A percentile compares a stretch with the other conserved stretches of the same genome.
phyloP scores from a whole-genome alignment of 2,888 invertebrate species.

The Zhengitettix transpicula region DNA sequence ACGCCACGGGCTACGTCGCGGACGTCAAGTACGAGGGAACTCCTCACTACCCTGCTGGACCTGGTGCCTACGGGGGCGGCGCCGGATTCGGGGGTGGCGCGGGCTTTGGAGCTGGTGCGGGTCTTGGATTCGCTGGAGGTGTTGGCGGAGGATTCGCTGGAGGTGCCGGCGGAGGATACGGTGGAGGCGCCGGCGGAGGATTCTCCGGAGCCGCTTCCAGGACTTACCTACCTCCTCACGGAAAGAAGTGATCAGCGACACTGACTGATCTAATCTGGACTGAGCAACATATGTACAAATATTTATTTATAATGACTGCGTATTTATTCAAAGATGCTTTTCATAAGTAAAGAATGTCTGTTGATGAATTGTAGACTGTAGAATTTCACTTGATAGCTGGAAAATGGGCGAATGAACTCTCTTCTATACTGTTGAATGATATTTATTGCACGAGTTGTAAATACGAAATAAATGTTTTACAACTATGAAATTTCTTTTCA shows the following conservation, averaged over 20 bases:
- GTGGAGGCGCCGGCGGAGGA: background rate
- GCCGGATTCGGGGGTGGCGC: background rate
- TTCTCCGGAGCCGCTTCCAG: background rate
- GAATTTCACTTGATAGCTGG: no score
- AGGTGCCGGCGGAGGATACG: background rate
- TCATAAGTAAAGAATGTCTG: no score
- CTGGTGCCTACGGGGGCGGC: slow-evolving; percentile 1
- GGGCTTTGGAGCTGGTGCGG: background rate
- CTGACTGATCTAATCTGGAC: no score
- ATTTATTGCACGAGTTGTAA: no score
- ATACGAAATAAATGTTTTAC: no score
- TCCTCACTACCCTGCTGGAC: background rate
- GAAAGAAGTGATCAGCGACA: background rate
- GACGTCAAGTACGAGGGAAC: slow-evolving; percentile 59
- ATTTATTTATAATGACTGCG: no score
- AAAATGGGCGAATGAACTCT: no score
- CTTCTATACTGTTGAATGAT: no score
- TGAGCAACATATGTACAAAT: no score
- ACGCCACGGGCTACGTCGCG: slow-evolving; percentile 80
- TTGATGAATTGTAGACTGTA: no score
- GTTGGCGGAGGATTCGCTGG: background rate
- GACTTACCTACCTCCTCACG: background rate
- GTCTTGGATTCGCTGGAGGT: background rate
- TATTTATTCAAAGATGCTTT: no score
- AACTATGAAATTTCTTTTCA: no score